phyloP scores from a whole-genome alignment of 35 echinoderm and acorn worm species.

The Amphiura filiformis region DNA sequence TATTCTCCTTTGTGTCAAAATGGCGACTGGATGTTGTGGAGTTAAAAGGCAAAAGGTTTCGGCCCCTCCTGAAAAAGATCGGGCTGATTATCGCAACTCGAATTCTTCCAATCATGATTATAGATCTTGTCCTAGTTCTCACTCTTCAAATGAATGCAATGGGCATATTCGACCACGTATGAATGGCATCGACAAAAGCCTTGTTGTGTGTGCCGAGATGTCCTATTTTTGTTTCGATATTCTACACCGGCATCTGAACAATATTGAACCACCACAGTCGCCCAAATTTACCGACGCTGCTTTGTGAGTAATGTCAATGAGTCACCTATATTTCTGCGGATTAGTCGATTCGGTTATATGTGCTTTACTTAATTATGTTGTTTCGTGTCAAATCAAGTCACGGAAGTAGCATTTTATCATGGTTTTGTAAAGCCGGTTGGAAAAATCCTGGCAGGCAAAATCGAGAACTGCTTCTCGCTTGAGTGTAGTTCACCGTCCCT shows the following conservation, averaged over 20 bases:
- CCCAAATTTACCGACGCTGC: slow-evolving; percentile 95
- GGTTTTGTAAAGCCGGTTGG: no score
- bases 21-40: slow-evolving; percentile 99
- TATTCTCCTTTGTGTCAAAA: slow-evolving; percentile 64
- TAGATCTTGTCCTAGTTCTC: slow-evolving; percentile 10
- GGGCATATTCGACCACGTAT: slow-evolving; percentile 23
- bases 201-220: slow-evolving; percentile 95
- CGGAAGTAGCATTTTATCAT: no score
- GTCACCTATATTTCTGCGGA: no score
- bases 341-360: no score
- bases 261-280: slow-evolving; percentile 68
- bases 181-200: slow-evolving; percentile 57
- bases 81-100: slow-evolving; percentile 8
- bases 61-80: slow-evolving; percentile 78
- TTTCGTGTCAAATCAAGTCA: no score
- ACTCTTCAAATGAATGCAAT: slow-evolving; percentile 37
- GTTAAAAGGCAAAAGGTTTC: slow-evolving; percentile 99
- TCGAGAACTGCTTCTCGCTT: no score
- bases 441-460: no score
- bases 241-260: slow-evolving; percentile 79
- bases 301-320: slow-evolving; percentile 74
- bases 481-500: no score
- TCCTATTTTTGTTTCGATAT: slow-evolving; percentile 99
- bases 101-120: slow-evolving; percentile 7
- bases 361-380: no score